Conservation (phyloP, 1,140 invertebrate genomes). For the Dendrolimus punctatus region DNA sequence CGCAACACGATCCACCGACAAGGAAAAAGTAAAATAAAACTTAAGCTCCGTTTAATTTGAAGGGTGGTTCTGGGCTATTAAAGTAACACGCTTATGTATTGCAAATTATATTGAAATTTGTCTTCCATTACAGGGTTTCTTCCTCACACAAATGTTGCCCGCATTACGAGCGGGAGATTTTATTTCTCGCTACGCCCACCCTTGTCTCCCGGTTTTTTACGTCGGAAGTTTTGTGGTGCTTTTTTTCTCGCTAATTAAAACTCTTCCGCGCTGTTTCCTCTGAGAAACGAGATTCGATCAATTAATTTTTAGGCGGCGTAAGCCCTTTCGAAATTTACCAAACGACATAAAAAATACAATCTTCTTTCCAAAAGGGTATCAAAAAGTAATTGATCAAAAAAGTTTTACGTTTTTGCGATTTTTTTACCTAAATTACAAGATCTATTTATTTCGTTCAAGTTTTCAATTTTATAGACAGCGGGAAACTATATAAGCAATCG, state of each 20-base stretch:
- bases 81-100: conserved; percentile 74
- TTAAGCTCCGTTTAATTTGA: conserved; percentile 74
- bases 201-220: conserved; percentile 69
- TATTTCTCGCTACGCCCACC: conserved; percentile 65
- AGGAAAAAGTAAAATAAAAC: conserved; percentile 71
- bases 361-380: conserved; percentile 40
- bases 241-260: conserved; percentile 72
- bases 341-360: conserved; percentile 45
- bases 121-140: conserved; percentile 69
- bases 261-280: conserved; percentile 70
- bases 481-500: conserved; percentile 16
- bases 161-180: conserved; percentile 67
- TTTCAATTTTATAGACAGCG: conserved; percentile 13
- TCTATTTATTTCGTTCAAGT: conserved; percentile 9
- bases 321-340: conserved; percentile 65
- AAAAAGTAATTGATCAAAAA: conserved; percentile 43
- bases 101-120: conserved; percentile 74
- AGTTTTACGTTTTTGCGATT: conserved; percentile 18
- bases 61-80: conserved; percentile 73
- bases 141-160: conserved; percentile 71
- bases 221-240: conserved; percentile 63
- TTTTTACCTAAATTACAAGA: conserved; percentile 12
- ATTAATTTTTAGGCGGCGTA: conserved; percentile 68
- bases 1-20: conserved; percentile 40
- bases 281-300: conserved; percentile 68